Conservation (phyloP, 2,113 vertebrate species). For the Corythornis cristatus region DNA sequence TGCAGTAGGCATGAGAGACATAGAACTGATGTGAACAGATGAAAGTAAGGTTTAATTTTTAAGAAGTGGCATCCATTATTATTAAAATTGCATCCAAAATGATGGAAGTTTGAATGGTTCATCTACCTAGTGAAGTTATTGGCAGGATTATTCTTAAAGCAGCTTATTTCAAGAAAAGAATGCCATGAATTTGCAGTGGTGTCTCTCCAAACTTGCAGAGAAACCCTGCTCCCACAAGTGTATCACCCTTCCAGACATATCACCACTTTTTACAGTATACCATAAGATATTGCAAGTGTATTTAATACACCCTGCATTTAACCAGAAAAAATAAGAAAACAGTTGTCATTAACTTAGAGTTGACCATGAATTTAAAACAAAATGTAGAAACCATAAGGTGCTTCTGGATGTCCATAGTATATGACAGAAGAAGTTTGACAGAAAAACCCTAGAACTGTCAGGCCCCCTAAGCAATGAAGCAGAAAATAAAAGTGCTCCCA, state of each 20-base stretch:
- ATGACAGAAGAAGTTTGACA: neutral
- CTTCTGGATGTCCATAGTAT: neutral
- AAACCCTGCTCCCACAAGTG: neutral
- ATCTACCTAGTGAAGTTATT: neutral
- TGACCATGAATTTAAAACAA: neutral
- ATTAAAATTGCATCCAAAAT: neutral
- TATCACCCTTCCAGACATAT: neutral
- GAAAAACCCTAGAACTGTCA: neutral
- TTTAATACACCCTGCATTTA: neutral
- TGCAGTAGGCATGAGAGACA: neutral
- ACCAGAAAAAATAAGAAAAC: neutral
- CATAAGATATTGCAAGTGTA: neutral
- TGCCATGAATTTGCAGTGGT: neutral
- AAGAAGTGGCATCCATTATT: neutral
- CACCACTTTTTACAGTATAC: neutral
- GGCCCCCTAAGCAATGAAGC: neutral
- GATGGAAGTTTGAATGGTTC: neutral
- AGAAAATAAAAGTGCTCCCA: constrained; percentile 55
- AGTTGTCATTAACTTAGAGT: neutral
- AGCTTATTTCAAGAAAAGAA: neutral
- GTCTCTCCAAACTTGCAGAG: neutral
- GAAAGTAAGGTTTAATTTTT: neutral
- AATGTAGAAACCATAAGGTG: constrained; percentile 5
- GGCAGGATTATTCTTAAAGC: neutral
- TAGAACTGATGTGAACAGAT: neutral